Base-by-base conservation (phyloP, 2,113 vertebrate genomes). In the Prochilodus magdalenae region DNA sequence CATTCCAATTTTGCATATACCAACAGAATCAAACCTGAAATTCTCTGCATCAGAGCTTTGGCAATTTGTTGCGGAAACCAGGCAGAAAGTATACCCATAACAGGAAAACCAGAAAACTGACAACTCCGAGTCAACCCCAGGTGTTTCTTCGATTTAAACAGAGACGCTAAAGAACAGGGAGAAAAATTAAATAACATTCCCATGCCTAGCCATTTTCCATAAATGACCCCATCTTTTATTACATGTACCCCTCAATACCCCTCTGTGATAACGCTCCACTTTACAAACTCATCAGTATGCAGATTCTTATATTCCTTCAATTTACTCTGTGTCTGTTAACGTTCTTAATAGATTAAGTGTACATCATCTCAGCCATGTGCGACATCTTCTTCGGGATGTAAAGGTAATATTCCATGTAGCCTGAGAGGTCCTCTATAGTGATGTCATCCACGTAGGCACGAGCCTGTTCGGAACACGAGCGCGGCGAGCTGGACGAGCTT, bases 321-420 rank as follows among this genome's bases (percentile, higher is more conserved):
- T 62, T 27, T 7, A 20, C 12, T n/a, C n/a, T 66, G 44, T 33
- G 29, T 27, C 47, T 77, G 57, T 40, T 30, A 33, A 20, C 59
- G 15, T 40, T 27, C 59, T 44, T 44, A 44, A 8, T 44, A 8
- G 40, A 36, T 15, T 95, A 99, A 87, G 97, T 99, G 92, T 99
- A 99, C 98, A 99, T 99, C 98, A 99, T 99, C 91, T 99, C 98
- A 14, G 98, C 98, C 98, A 99, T 99, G 93, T 98, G 98, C 6
- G 98, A 99, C 98, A 99, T 99, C 90, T 99, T 98, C 95, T 99
- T 99, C 81, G 98, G 98, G 89, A 99, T 98, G 93, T 97, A 97
- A 33, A 99, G 92, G 88, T 97, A 99, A 88, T 96, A 97, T 86
- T 99, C 98, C 96, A 99, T 96, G 92, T 99, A 99, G 72, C 98